phyloP scores from a whole-genome alignment of 1,140 invertebrate species.

The Drosophila kurseongensis region DNA sequence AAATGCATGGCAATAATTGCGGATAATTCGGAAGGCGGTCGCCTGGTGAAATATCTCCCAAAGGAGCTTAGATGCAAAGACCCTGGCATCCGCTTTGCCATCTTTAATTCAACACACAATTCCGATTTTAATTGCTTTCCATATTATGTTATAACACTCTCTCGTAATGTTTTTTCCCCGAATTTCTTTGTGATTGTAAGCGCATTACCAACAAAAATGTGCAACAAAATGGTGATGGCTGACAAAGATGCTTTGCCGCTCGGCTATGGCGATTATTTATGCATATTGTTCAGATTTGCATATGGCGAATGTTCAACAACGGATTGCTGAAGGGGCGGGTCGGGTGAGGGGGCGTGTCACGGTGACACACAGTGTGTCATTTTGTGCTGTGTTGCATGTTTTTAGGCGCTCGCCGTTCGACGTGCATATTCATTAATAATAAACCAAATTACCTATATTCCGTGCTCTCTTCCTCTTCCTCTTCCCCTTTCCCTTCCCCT shows the following conservation, averaged over 20 bases:
- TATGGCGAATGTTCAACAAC: slow-evolving; percentile 44
- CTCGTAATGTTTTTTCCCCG: neutral
- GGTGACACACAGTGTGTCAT: slow-evolving; percentile 42
- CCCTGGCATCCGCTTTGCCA: neutral
- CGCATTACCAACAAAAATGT: slow-evolving; percentile 29
- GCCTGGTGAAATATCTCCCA: no score
- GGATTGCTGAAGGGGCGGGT: slow-evolving; percentile 1
- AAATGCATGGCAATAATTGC: slow-evolving; percentile 10
- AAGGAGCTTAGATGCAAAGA: neutral
- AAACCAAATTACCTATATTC: slow-evolving; percentile 45
- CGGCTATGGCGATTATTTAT: slow-evolving; percentile 52
- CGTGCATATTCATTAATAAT: slow-evolving; percentile 54
- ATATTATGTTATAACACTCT: slow-evolving; percentile 17
- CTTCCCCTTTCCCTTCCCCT: neutral
- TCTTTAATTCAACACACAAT: slow-evolving; percentile 28
- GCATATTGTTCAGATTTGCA: slow-evolving; percentile 60
- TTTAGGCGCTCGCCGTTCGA: slow-evolving; percentile 41
- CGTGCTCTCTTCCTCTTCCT: neutral
- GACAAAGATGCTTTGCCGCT: slow-evolving; percentile 45
- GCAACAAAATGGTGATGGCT: slow-evolving; percentile 51
- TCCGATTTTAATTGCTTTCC: slow-evolving; percentile 27
- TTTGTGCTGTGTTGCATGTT: slow-evolving; percentile 54
- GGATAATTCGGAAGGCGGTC: slow-evolving; percentile 1
- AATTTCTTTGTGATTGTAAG: slow-evolving; percentile 26
- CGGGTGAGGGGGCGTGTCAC: slow-evolving; percentile 10